Evolutionary conservation across 2,113 vertebrate species (phyloP).

Genomic region (Lamprotornis superbus): DNA sequence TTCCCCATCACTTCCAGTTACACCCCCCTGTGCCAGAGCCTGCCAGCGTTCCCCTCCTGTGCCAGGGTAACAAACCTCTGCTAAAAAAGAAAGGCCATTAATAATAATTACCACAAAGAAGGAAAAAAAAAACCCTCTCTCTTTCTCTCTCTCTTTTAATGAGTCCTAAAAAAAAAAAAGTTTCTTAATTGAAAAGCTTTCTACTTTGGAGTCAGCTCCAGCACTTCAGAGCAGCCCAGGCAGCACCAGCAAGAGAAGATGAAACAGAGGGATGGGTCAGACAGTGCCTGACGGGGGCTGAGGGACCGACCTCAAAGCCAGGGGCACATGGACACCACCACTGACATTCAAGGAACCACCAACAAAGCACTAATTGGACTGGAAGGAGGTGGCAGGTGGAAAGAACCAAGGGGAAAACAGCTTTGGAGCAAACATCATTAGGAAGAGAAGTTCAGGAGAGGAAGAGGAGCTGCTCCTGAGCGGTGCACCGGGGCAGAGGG

Average conservation of each 20-base stretch:
- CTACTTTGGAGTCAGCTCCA: constrained; percentile 40
- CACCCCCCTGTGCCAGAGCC: background rate
- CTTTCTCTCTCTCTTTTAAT: constrained; percentile 57
- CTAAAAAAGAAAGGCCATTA: constrained; percentile 34
- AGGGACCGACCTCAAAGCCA: background rate
- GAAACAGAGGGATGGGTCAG: constrained; percentile 33
- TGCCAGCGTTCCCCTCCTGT: background rate
- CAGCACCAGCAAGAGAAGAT: background rate
- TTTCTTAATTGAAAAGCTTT: constrained; percentile 68
- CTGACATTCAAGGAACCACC: constrained; percentile 4
- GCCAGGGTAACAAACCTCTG: background rate
- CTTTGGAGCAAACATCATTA: constrained; percentile 10
- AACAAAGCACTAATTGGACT: constrained; percentile 55
- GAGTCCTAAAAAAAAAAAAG: constrained; percentile 55
- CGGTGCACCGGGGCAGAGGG: rapidly evolving
- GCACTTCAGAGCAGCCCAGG: constrained; percentile 41
- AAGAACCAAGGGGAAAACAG: constrained; percentile 14
- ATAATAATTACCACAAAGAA: constrained; percentile 47
- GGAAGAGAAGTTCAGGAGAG: background rate
- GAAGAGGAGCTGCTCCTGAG: background rate
- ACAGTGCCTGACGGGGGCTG: background rate
- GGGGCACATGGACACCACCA: background rate
- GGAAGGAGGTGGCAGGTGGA: background rate
- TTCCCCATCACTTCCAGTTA: background rate
- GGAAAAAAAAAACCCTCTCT: background rate